Base-by-base conservation (phyloP, 2,888 invertebrate genomes). In the Ophion costatus region DNA sequence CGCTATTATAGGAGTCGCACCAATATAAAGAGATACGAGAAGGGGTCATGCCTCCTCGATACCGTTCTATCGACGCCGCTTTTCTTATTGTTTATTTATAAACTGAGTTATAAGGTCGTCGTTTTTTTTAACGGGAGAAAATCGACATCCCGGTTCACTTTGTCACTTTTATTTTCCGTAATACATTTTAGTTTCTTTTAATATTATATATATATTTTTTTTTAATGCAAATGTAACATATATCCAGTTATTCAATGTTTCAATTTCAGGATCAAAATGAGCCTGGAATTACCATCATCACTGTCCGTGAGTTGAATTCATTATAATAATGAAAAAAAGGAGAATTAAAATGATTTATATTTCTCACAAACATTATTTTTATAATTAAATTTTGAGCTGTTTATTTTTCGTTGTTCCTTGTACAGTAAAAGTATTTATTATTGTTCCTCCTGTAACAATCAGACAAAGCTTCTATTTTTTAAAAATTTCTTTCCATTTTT, bases 41-140 rank as follows among this genome's bases (percentile, higher is more conserved):
- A 74, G 89, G 89, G 91, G 91, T 91, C 91, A 87, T 88, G 89
- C 88, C 88, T 89, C 84, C 57, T 75, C 83, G 91, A 91, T 91
- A 91, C 82, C 82, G 76, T 76, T 88, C 87, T 90, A 91, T 91
- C 90, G 70, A 71, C 85, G 74, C 84, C 70, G 80, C 87, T 89
- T 87, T 90, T 74, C 80, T 88, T 88, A 88, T 89, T 89, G 87
- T 90, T 89, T 88, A 85, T 90, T 90, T 90, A 84, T 84, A 73
- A 86, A 88, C 84, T 82, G 88, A 87, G 69, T 85, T 87, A 80
- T 86, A 86, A 80, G 74, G 81, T 69, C 29, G 45, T 5, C 7
- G 57, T 70, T 77, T 77, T 56, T 33, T 59, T 57, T 7, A 42
- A 22, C n/a, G 61, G 20, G 14, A 22, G 45, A 75, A 79, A 80